phyloP scores from a whole-genome alignment of 2,888 invertebrate species.

The Lycophotia porphyrea region DNA sequence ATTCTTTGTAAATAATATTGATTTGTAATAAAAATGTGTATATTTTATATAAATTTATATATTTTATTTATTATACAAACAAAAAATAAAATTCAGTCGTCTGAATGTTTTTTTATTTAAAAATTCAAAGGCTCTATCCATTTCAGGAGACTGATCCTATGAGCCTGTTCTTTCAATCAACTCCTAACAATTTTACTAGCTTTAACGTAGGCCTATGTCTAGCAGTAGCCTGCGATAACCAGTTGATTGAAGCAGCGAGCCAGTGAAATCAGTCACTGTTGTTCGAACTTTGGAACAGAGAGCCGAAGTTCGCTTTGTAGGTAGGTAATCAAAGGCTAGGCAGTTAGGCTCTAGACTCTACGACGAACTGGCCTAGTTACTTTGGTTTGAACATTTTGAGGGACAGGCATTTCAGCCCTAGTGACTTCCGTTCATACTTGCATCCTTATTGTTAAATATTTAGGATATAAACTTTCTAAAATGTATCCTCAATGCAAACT shows the following conservation, averaged over 20 bases:
- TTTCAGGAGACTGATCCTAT: too few relatives aligned
- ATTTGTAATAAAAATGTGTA: too few relatives aligned
- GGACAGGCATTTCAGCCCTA: not conserved
- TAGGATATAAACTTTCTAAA: not conserved
- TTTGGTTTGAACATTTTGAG: not conserved
- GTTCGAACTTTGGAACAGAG: constrained; percentile 2
- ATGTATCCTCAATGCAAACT: not conserved
- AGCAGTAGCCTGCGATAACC: not conserved
- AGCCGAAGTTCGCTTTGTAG: constrained; percentile 25
- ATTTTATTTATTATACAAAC: too few relatives aligned
- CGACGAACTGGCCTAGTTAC: not conserved
- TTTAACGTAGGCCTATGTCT: not conserved
- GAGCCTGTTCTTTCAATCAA: not conserved
- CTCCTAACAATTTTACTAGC: not conserved
- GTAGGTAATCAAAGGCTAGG: constrained; percentile 20
- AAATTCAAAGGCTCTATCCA: too few relatives aligned
- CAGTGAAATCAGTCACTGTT: constrained; percentile 8
- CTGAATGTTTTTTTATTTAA: too few relatives aligned
- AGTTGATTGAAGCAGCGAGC: constrained; percentile 11
- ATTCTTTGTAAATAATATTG: too few relatives aligned
- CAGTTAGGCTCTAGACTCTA: not conserved
- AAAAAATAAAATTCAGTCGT: too few relatives aligned
- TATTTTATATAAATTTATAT: too few relatives aligned
- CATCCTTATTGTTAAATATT: not conserved
- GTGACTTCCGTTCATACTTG: not conserved